These are phyloP conservation scores for Ennomos fuscantarius DNA, from an alignment of 2,888 invertebrate genomes.

Conservation along the genomic window DNA sequence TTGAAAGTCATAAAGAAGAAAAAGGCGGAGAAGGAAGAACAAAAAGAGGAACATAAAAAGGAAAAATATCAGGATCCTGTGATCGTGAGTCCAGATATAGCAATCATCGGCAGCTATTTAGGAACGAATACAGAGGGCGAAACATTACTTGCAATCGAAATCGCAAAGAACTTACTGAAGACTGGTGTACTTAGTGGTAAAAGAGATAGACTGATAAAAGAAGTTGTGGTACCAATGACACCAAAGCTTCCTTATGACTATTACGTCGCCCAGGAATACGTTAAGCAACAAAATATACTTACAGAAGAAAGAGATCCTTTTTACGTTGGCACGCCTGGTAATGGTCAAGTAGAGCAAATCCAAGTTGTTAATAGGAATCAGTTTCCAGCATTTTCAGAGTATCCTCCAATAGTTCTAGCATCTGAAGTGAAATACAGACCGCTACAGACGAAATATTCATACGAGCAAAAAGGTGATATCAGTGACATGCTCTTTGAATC, in stretches of 20 bases:
- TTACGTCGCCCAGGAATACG: slow-evolving; percentile 12
- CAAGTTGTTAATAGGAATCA: slow-evolving; percentile 12
- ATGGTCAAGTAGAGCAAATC: background rate
- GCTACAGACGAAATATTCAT: slow-evolving; percentile 45
- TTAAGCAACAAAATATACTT: slow-evolving; percentile 6
- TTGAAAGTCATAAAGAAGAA: slow-evolving; percentile 40
- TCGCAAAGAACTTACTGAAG: slow-evolving; percentile 45
- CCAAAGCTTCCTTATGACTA: slow-evolving; percentile 9
- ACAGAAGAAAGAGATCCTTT: slow-evolving; percentile 18
- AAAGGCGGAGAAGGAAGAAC: slow-evolving; percentile 1
- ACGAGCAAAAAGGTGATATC: slow-evolving; percentile 46
- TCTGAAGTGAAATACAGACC: slow-evolving; percentile 23
- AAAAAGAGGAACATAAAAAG: slow-evolving; percentile 2
- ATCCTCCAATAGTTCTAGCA: slow-evolving; percentile 22
- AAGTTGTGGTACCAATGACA: slow-evolving; percentile 30
- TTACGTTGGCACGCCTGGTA: slow-evolving; percentile 4
- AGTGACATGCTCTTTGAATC: slow-evolving; percentile 46
- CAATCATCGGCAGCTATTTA: slow-evolving; percentile 45
- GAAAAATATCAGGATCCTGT: slow-evolving; percentile 21
- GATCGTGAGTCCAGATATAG: slow-evolving; percentile 37
- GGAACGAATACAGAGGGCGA: slow-evolving; percentile 47
- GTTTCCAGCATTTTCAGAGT: slow-evolving; percentile 12
- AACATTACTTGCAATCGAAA: slow-evolving; percentile 45
- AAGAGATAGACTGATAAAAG: slow-evolving; percentile 30
- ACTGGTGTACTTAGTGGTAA: slow-evolving; percentile 43